Conservation (phyloP, 2,888 invertebrate species). For the Cephus spinipes region DNA sequence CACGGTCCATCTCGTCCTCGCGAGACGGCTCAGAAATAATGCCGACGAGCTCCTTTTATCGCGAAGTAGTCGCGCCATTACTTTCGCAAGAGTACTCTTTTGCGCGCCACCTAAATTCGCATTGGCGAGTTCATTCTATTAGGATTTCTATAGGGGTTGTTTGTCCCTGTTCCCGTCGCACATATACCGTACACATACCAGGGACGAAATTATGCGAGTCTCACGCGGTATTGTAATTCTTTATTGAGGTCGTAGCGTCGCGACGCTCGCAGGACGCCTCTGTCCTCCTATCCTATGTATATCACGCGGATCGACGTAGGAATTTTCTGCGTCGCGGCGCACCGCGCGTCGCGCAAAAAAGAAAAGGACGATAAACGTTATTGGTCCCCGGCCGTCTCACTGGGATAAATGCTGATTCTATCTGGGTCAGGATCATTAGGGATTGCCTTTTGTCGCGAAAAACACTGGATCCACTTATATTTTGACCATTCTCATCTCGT, state of each 20-base stretch:
- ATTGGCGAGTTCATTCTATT: neutral
- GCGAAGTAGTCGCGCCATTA: neutral
- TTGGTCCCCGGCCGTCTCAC: slow-evolving; percentile 20
- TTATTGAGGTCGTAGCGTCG: neutral
- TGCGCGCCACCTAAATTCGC: neutral
- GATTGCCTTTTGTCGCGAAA: slow-evolving; percentile 40
- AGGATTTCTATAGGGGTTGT: neutral
- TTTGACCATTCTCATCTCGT: slow-evolving; percentile 21
- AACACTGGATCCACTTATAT: slow-evolving; percentile 31
- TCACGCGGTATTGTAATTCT: neutral
- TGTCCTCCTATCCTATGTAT: neutral
- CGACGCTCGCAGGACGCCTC: neutral
- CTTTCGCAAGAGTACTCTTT: neutral
- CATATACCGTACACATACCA: neutral
- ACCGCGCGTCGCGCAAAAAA: slow-evolving; percentile 17
- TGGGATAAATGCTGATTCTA: slow-evolving; percentile 33
- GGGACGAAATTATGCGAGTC: neutral
- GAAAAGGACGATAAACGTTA: slow-evolving; percentile 20
- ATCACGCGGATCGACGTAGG: neutral
- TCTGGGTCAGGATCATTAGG: slow-evolving; percentile 54
- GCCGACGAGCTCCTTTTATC: neutral
- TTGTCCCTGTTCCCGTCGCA: neutral
- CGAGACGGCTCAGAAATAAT: neutral
- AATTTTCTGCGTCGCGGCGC: slow-evolving; percentile 10
- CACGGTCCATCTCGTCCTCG: neutral